phyloP scores from a whole-genome alignment of 2,888 invertebrate species.

The Drosophila koepferae region DNA sequence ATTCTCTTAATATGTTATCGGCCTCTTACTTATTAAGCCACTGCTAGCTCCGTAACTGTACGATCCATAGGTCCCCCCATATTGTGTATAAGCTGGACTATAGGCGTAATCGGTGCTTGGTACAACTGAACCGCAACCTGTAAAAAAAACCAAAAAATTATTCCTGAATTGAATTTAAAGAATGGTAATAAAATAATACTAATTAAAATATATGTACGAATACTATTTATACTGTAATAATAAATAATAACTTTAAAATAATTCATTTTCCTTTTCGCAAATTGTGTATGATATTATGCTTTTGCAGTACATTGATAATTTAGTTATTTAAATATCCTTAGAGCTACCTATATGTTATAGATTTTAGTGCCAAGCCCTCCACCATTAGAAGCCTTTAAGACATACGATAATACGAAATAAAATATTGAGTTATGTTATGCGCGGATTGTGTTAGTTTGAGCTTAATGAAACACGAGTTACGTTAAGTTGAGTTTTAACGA shows the following conservation, averaged over 20 bases:
- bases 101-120: constrained; percentile 90
- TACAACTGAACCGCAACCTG: constrained; percentile 88
- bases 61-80: constrained; percentile 86
- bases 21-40: constrained; percentile 88
- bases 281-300: too few relatives aligned
- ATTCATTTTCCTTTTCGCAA: not conserved
- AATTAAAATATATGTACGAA: not conserved
- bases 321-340: not conserved
- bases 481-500: not conserved
- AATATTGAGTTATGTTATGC: not conserved
- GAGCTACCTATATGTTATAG: not conserved
- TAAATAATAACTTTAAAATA: not conserved
- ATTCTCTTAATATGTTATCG: not conserved
- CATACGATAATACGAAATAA: not conserved
- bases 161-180: not conserved
- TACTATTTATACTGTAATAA: not conserved
- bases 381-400: not conserved
- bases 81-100: constrained; percentile 89
- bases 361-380: not conserved
- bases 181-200: not conserved
- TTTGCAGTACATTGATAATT: not conserved
- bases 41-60: constrained; percentile 88
- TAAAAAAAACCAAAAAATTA: constrained; percentile 1
- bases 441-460: not conserved
- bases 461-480: not conserved